phyloP scores from a whole-genome alignment of 2,797 vertebrate genomes.

The Lacerta bilineata region DNA sequence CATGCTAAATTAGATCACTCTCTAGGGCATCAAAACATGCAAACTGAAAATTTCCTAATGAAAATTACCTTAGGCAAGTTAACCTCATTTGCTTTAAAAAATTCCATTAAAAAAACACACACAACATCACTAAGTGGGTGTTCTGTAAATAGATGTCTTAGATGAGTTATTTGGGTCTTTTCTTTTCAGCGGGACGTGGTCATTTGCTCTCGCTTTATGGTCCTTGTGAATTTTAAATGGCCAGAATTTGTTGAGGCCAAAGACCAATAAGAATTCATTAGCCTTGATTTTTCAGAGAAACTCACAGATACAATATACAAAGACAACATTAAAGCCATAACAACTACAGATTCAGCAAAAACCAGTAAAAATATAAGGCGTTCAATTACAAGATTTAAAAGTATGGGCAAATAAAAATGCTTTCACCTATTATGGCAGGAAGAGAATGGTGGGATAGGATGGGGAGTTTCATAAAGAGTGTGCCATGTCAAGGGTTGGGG shows the following conservation, averaged over 20 bases:
- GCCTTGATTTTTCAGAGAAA: not conserved
- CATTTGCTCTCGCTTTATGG: not conserved
- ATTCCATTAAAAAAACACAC: no score
- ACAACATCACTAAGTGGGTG: not conserved
- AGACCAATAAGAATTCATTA: not conserved
- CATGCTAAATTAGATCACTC: no score
- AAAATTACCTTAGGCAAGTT: no score
- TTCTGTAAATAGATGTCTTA: not conserved
- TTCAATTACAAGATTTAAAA: not conserved
- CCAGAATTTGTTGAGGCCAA: no score
- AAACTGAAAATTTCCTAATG: no score
- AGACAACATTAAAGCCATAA: not conserved
- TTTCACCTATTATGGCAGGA: not conserved
- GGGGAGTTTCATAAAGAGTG: not conserved
- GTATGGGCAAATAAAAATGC: no score
- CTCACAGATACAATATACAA: not conserved
- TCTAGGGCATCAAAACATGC: no score
- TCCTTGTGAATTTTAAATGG: not conserved
- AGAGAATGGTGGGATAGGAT: not conserved
- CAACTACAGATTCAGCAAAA: not conserved
- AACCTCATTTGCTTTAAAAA: no score
- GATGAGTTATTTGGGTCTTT: no score
- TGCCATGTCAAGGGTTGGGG: not conserved
- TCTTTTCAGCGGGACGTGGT: not conserved
- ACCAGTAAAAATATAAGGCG: not conserved